Evolutionary conservation across 2,888 invertebrate genomes (phyloP).

Genomic region (Ectemnius continuus): DNA sequence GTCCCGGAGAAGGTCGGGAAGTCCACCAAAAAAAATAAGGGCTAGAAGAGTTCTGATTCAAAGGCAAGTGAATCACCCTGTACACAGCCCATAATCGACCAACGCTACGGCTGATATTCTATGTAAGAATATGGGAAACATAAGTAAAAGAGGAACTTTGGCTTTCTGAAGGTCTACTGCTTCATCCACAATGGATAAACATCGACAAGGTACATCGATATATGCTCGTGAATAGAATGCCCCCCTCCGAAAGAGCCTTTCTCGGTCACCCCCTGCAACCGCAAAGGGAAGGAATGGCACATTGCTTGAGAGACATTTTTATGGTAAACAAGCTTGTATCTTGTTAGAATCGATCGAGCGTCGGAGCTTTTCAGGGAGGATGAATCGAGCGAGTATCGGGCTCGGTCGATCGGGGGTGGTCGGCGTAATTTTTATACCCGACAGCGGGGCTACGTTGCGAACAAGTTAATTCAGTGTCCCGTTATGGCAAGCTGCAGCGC

Average conservation of each 20-base stretch:
- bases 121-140: constrained; percentile 16
- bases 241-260: constrained; percentile 34
- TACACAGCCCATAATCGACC: constrained; percentile 52
- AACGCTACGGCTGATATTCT: constrained; percentile 47
- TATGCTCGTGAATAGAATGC: constrained; percentile 29
- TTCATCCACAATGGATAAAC: constrained; percentile 52
- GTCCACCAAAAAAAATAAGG: no score
- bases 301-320: background rate
- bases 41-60: no score
- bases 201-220: constrained; percentile 32
- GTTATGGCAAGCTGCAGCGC: background rate
- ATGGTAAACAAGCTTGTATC: background rate
- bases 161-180: constrained; percentile 37
- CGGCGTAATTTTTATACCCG: no score
- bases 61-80: no score
- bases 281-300: background rate
- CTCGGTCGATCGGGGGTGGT: no score
- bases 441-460: no score
- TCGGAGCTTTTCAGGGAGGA: no score
- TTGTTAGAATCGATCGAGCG: background rate
- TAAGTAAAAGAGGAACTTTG: constrained; percentile 37
- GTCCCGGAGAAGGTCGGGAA: no score
- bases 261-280: background rate
- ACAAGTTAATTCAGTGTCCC: no score
- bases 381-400: no score